Percentiles rank a stretch among this genome's conserved stretches.
phyloP scores from a whole-genome alignment of 1,140 invertebrate species.

The Chymomyza costata region DNA sequence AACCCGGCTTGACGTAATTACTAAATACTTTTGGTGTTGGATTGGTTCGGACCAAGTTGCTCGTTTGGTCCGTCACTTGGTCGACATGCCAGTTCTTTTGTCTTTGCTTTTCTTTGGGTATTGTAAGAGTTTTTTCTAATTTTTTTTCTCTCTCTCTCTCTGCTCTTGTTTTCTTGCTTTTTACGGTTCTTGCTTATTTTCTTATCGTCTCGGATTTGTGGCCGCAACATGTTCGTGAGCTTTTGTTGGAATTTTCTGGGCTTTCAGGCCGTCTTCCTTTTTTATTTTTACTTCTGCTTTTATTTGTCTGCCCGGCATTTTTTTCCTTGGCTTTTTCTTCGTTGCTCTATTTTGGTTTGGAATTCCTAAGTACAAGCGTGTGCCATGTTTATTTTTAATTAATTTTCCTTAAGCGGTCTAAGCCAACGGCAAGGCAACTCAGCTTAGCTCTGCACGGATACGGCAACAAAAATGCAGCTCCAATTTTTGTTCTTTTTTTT shows the following conservation, averaged over 20 bases:
- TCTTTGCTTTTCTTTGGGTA: constrained; percentile 2
- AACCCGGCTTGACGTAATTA: constrained; percentile 61
- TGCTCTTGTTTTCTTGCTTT: not conserved
- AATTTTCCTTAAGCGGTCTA: constrained; percentile 72
- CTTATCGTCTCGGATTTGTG: constrained; percentile 70
- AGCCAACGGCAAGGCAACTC: constrained; percentile 36
- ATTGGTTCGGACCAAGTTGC: constrained; percentile 12
- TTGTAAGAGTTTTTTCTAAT: not conserved
- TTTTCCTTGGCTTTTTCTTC: constrained; percentile 17
- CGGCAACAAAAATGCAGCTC: not conserved
- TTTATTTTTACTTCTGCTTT: constrained; percentile 21
- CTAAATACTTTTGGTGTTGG: constrained; percentile 63
- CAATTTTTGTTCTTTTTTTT: constrained; percentile 8
- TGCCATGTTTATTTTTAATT: constrained; percentile 74
- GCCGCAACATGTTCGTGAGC: constrained; percentile 66
- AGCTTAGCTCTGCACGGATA: no score
- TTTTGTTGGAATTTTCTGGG: constrained; percentile 58
- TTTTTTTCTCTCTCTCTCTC: constrained; percentile 2
- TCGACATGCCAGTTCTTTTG: constrained; percentile 11
- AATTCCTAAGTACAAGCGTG: constrained; percentile 65
- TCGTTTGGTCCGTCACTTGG: no score
- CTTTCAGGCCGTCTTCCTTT: constrained; percentile 50
- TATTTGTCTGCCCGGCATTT: constrained; percentile 57
- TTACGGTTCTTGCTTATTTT: constrained; percentile 57
- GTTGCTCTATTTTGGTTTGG: constrained; percentile 65